Conservation (phyloP, 2,888 invertebrate genomes). For the Acrobasis repandana region DNA sequence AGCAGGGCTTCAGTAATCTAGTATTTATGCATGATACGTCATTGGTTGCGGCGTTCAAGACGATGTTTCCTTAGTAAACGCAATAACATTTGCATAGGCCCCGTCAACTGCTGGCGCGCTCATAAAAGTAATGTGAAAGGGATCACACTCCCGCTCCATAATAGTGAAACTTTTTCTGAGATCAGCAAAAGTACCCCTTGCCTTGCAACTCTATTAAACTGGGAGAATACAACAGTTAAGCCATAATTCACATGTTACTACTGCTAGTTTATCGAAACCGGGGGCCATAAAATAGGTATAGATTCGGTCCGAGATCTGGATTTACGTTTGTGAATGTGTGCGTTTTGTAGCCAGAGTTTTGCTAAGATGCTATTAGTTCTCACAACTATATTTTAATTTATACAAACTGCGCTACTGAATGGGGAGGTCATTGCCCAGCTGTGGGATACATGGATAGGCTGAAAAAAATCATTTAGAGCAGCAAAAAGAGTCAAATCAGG, state of each 20-base stretch:
- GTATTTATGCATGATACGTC: constrained; percentile 27
- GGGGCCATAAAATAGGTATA: constrained; percentile 15
- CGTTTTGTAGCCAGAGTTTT: background rate
- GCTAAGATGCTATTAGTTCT: background rate
- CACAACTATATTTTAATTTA: background rate
- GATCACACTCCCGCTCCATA: constrained; percentile 64
- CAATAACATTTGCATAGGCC: constrained; percentile 77
- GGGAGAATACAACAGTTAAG: constrained; percentile 20
- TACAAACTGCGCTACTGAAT: too few relatives aligned
- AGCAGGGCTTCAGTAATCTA: background rate
- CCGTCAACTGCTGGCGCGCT: constrained; percentile 65
- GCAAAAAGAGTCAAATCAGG: too few relatives aligned
- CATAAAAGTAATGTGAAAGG: constrained; percentile 72
- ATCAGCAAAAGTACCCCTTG: constrained; percentile 62
- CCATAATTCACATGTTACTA: constrained; percentile 15
- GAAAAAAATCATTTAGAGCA: too few relatives aligned
- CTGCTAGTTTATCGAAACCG: constrained; percentile 2
- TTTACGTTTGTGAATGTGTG: constrained; percentile 11
- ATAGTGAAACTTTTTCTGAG: constrained; percentile 64
- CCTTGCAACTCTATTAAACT: constrained; percentile 49
- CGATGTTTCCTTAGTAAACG: constrained; percentile 60
- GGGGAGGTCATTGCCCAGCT: too few relatives aligned
- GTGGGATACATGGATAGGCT: too few relatives aligned
- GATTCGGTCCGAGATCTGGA: background rate
- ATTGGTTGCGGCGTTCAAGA: constrained; percentile 31